Evolutionary conservation across 2,797 vertebrate species (phyloP).

Genomic region (Chelonia mydas): DNA sequence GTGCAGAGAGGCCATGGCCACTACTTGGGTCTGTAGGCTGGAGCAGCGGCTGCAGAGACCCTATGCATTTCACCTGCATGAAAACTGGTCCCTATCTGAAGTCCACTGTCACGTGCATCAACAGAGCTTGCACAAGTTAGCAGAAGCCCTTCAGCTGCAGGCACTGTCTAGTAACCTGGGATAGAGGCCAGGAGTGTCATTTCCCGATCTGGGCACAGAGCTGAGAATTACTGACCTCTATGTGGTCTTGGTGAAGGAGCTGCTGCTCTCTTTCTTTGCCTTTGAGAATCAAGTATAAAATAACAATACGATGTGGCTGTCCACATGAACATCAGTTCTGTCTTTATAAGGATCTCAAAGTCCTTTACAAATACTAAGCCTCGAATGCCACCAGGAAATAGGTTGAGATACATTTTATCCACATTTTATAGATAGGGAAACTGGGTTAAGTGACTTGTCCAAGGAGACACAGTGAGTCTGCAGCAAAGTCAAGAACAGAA

Average conservation of each 20-base stretch:
- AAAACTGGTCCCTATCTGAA: neutral
- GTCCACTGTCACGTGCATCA: neutral
- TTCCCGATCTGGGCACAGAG: neutral
- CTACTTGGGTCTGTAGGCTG: neutral
- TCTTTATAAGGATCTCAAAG: neutral
- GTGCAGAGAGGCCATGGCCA: neutral
- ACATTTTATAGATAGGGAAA: neutral
- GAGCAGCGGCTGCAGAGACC: neutral
- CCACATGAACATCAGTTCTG: neutral
- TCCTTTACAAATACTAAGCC: neutral
- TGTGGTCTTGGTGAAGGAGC: neutral
- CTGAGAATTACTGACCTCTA: neutral
- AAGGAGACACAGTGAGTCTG: neutral
- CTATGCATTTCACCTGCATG: neutral
- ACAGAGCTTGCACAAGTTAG: neutral
- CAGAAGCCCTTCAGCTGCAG: neutral
- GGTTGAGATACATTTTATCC: neutral
- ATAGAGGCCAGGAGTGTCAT: neutral
- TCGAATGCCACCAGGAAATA: neutral
- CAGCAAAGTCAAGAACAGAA: neutral
- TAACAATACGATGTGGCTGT: neutral
- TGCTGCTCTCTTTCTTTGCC: neutral
- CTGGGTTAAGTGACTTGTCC: neutral
- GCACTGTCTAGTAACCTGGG: rapidly evolving
- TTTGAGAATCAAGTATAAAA: neutral